A percentile compares a stretch with the other conserved stretches of the same genome.
Conservation (phyloP, 2,797 vertebrate species). For the Prionace glauca region DNA sequence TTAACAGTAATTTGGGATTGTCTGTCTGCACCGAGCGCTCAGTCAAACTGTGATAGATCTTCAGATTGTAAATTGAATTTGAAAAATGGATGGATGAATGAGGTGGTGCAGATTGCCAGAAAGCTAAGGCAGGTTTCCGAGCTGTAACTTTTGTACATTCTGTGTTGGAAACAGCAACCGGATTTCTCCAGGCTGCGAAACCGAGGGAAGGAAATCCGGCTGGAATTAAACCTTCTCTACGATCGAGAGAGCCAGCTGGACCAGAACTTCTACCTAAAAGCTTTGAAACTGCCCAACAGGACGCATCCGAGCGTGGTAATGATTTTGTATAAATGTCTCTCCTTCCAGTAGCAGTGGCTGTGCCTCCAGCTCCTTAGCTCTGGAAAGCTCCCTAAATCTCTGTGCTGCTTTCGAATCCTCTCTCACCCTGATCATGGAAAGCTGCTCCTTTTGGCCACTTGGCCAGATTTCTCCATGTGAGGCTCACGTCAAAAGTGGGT, state of each 20-base stretch:
- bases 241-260: constrained; percentile 59
- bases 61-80: background rate
- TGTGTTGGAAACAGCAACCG: constrained; percentile 55
- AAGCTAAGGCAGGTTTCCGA: background rate
- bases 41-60: background rate
- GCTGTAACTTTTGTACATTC: background rate
- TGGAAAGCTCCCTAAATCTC: too few relatives aligned
- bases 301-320: constrained; percentile 11
- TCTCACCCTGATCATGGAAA: too few relatives aligned
- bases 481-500: too few relatives aligned
- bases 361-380: too few relatives aligned
- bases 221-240: constrained; percentile 56
- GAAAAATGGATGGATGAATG: background rate
- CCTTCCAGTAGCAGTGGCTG: background rate
- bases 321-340: background rate
- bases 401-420: too few relatives aligned
- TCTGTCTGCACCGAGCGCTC: background rate
- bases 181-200: constrained; percentile 57
- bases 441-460: too few relatives aligned
- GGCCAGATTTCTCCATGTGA: too few relatives aligned
- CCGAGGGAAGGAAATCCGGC: constrained; percentile 63
- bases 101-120: background rate
- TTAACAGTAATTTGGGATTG: too few relatives aligned
- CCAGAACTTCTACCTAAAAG: constrained; percentile 62
- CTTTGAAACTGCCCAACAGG: constrained; percentile 71